Evolutionary conservation across 2,888 invertebrate genomes (phyloP).

Genomic region (Silvanus unidentatus): DNA sequence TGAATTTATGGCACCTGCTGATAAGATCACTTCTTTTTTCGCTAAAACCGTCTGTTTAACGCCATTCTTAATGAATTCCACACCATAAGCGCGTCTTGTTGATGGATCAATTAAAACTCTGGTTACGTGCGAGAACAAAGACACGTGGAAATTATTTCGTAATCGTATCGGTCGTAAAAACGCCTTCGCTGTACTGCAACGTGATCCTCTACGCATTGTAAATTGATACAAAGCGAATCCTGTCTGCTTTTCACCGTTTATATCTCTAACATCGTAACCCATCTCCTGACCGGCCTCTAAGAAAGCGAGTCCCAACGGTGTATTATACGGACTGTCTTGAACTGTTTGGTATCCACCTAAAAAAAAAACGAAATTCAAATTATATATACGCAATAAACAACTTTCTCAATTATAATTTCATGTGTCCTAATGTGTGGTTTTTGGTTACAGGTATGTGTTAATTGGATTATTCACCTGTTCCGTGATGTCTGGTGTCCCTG

Average conservation of each 20-base stretch:
- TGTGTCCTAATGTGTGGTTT: slow-evolving; percentile 1
- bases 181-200: slow-evolving; percentile 81
- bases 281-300: slow-evolving; percentile 87
- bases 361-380: slow-evolving; percentile 24
- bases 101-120: slow-evolving; percentile 60
- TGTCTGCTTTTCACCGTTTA: slow-evolving; percentile 81
- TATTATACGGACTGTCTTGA: slow-evolving; percentile 72
- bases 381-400: not conserved
- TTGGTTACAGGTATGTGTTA: slow-evolving; percentile 15
- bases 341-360: slow-evolving; percentile 71
- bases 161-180: slow-evolving; percentile 74
- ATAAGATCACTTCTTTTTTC: slow-evolving; percentile 73
- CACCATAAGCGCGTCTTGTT: slow-evolving; percentile 66
- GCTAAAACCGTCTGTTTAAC: slow-evolving; percentile 63
- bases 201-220: slow-evolving; percentile 78
- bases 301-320: slow-evolving; percentile 78
- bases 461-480: slow-evolving; percentile 51
- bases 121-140: slow-evolving; percentile 74
- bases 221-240: slow-evolving; percentile 83
- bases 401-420: too few relatives aligned
- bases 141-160: slow-evolving; percentile 74
- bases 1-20: slow-evolving; percentile 84
- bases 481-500: slow-evolving; percentile 63
- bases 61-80: slow-evolving; percentile 70
- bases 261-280: slow-evolving; percentile 81